Evolutionary conservation across 1,140 invertebrate genomes (phyloP), one percentile per base, ranked within the genome.

Genomic region (Centruroides sculpturatus): DNA sequence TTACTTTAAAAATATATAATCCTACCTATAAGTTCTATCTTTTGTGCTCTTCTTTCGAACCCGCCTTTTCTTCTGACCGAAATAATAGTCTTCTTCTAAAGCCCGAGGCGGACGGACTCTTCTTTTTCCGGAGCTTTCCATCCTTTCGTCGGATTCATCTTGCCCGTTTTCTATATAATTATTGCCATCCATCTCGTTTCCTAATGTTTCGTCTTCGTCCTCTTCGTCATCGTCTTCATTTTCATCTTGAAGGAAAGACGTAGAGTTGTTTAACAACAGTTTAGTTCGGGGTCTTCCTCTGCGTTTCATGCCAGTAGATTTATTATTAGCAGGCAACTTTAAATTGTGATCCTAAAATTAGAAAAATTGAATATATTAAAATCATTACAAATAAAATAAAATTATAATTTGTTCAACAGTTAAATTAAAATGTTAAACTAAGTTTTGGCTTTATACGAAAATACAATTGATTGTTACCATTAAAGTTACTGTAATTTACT

Each of bases 71-170:
- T 65, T 66, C 23, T 66, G 58, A 12, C 65, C 66, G 5, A 71
- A 62, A 46, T 69, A 70, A 61, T 72, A 74, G 56, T 73, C 70
- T 48, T 71, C 67, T 60, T 69, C 69, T 35, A 75, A 59, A 13
- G 69, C 69, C 63, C 64, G 68, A 35, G 71, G 72, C 56, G 68
- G 66, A 50, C 68, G 61, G 7, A 69, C 67, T 55, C 34, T 23
- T 52, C 55, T 47, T 49, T 53, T 59, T 2, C 41, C 41, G 8
- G 41, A 41, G 8, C 5, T 41, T 3, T 41, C 41, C 8, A 41
- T 41, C 8, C 41, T 5, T 41, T 41, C 41, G 8, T 41, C 41
- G 23, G 23, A 23, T 23, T 23, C 23, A 2, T 23, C 23, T 23
- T 23, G 23, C 1, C 23, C 23, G 8, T 41, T 64, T 10, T 50